Evolutionary conservation across 2,797 vertebrate genomes (phyloP), one percentile per base, ranked within the genome.

Genomic region (Atherinosoma microstoma): DNA sequence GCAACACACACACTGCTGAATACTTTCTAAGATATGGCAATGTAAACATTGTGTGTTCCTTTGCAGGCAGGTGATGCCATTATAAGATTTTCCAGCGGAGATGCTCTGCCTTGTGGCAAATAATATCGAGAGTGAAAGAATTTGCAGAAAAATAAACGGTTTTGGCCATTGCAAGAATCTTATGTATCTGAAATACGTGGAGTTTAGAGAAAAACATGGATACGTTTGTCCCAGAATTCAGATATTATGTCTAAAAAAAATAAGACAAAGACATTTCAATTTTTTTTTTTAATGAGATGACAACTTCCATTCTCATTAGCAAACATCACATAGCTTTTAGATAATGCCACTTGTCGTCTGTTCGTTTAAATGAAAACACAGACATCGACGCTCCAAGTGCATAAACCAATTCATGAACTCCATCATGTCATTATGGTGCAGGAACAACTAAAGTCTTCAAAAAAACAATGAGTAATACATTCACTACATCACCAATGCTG

Each of bases 241-340:
- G 15, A 13, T 15, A 2, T 27, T 45, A 4, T 20, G 9, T 30
- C 3, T 32, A 32, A 13, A 30, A 61, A 67, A 6, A 61, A 61
- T 4, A 29, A 56, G n/a, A 24, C 67, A 32, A 16, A 20, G 0
- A 20, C 32, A 16, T 57, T 80, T 29, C 42, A 53, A 20, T 64
- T 56, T 68, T 34, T 68, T 3, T 68, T 70, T 82, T 85, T 87
- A 86, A 82, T 87, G 57, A 56, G 63, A 82, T 34, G 53, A 73
- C 47, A 78, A 65, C 70, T 63, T 83, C 72, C 68, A 66, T 76
- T 70, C 68, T 82, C 64, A 61, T 82, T 78, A 51, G 71, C 90
- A 87, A 94, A 93, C 94, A 94, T 94, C 94, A 95, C 94, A 96
- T 95, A 96, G 95, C 94, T 96, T 95, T 93, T 90, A 64, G 36